Conservation (phyloP, 2,113 vertebrate species). For the Neotragus moschatus region DNA sequence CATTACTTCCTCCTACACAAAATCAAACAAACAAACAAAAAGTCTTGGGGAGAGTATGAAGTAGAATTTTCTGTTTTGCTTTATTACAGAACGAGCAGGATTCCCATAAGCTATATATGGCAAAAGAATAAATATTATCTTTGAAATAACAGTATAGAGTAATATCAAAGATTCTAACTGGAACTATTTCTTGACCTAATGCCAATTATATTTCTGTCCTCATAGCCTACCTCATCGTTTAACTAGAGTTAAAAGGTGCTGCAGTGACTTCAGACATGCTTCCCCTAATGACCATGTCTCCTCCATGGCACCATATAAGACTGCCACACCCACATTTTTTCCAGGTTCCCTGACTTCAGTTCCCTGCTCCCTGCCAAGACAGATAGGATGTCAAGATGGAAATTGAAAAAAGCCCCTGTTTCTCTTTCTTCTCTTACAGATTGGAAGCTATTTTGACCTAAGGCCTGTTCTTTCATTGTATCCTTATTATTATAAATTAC, state of each 20-base stretch:
- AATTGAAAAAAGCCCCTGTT: neutral
- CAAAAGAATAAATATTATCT: neutral
- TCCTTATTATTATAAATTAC: neutral
- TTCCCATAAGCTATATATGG: neutral
- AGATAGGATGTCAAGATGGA: neutral
- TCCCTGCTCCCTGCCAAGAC: neutral
- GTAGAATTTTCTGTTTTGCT: neutral
- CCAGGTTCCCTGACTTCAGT: neutral
- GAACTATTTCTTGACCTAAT: neutral
- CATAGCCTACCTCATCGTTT: neutral
- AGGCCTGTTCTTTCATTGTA: neutral
- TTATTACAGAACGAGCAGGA: neutral
- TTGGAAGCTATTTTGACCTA: neutral
- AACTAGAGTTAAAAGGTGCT: neutral
- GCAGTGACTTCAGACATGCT: neutral
- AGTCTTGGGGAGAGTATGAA: conserved; percentile 9
- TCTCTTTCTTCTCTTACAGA: neutral
- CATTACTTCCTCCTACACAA: conserved; percentile 44
- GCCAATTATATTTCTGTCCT: neutral
- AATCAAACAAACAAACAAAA: conserved; percentile 53
- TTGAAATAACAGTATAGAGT: neutral
- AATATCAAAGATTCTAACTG: neutral
- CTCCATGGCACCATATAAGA: neutral
- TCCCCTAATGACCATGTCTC: neutral
- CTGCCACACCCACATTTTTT: neutral